These are phyloP conservation scores for Drosophila lowei DNA, from an alignment of 1,140 invertebrate species.

Conservation along the genomic window DNA sequence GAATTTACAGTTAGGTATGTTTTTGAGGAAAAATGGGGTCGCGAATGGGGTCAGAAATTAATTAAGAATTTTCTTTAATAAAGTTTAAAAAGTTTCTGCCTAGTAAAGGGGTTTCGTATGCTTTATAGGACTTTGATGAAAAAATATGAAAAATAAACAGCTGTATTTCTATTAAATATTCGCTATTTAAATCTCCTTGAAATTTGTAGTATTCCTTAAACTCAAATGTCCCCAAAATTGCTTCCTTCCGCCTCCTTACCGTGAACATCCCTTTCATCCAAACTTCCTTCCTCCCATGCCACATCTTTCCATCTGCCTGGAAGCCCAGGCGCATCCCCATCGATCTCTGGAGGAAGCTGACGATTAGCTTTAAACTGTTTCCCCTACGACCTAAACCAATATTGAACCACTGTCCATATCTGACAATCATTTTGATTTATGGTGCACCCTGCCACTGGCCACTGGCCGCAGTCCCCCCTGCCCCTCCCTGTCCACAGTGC, in stretches of 20 bases:
- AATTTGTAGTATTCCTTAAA: too few relatives aligned
- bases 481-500: not conserved
- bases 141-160: too few relatives aligned
- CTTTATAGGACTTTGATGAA: too few relatives aligned
- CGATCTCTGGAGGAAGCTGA: slow-evolving; percentile 11
- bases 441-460: not conserved
- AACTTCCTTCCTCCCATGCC: slow-evolving; percentile 6
- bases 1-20: too few relatives aligned
- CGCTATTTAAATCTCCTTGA: too few relatives aligned
- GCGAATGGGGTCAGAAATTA: too few relatives aligned
- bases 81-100: too few relatives aligned
- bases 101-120: too few relatives aligned
- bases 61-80: too few relatives aligned
- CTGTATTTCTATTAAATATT: too few relatives aligned
- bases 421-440: slow-evolving; percentile 45
- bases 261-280: not conserved
- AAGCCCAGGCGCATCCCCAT: not conserved
- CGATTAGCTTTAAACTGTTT: slow-evolving; percentile 48
- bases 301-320: not conserved
- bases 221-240: too few relatives aligned
- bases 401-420: slow-evolving; percentile 23
- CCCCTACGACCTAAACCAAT: slow-evolving; percentile 31
- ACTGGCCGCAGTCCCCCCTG: not conserved
- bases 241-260: not conserved
- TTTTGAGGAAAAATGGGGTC: too few relatives aligned